Evolutionary conservation across 2,797 vertebrate species (phyloP), one percentile per base, ranked within the genome.

Genomic region (Tragelaphus oryx): DNA sequence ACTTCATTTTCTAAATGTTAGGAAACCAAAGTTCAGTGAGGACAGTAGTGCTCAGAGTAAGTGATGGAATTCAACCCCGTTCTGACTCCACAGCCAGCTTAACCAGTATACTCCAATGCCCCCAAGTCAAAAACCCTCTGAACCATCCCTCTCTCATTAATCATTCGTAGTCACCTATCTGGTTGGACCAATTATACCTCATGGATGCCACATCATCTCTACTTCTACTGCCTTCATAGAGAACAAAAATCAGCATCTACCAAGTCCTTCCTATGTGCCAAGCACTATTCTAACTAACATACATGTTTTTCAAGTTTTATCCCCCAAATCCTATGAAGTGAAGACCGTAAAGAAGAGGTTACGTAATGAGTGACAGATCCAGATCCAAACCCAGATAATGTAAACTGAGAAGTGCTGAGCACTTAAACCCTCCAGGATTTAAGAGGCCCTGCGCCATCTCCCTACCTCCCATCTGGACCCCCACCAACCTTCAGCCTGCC

Each of bases 1-100:
- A 68, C 30, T 71, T 93, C 59, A 78, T 68, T 79, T 96, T 68
- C 83, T 90, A 75, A 84, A 87, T 82, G 13, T 83, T 37, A 95
- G 57, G 62, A 91, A 96, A 85, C 68, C 54, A 93, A 95, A 91
- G 79, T 44, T 86, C 82, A 37, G 52, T 20, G 7, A 33, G 62
- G 30, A 93, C 6, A 65, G 76, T 37, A 82, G 92, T 74, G 81
- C 85, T 82, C 88, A 57, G 28, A 26, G 24, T 74, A 89, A 68
- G 8, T 55, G 59, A 89, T 6, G 68, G 65, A 97, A 85, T 55
- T 87, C 8, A 46, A 80, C 41, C 55, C 33, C 24, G 10, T 86
- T 85, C 33, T 60, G 24, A 95, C 54, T 62, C 60, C 11, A 83
- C 1, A 65, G 82, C 81, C 88, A 96, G 37, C 44, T 91, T 82